These are phyloP conservation scores for Pygocentrus nattereri DNA, from an alignment of 2,797 vertebrate species.

Conservation along the genomic window DNA sequence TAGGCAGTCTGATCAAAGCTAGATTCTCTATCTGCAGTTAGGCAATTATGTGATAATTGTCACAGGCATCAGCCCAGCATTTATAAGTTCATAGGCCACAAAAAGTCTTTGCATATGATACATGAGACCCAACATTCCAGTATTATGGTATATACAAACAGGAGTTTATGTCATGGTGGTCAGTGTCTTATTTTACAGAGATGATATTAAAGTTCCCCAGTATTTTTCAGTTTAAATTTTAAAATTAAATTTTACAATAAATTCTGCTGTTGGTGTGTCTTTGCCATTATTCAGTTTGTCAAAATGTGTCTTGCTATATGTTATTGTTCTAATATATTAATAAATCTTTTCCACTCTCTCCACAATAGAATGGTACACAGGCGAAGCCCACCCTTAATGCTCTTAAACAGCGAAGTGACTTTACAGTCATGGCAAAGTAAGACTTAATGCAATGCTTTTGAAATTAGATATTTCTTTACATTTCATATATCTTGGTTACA, in stretches of 20 bases:
- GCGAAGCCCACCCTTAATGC: slow-evolving; percentile 82
- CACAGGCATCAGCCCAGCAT: too few species aligned
- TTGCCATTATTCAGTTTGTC: neutral
- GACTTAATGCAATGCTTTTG: slow-evolving; percentile 61
- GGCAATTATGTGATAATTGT: too few species aligned
- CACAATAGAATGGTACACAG: slow-evolving; percentile 87
- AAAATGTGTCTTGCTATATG: neutral
- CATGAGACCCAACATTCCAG: neutral
- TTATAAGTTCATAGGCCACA: neutral
- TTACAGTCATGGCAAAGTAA: slow-evolving; percentile 95
- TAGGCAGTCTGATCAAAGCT: too few species aligned
- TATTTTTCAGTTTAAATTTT: neutral
- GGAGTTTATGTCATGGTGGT: neutral
- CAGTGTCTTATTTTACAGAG: neutral
- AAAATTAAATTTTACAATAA: too few species aligned
- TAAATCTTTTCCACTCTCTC: neutral
- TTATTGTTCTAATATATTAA: neutral
- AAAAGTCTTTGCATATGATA: neutral
- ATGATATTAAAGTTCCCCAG: neutral
- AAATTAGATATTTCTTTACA: slow-evolving; percentile 8
- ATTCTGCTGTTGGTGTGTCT: neutral
- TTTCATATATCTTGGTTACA: neutral
- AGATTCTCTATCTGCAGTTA: too few species aligned
- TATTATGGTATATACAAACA: neutral
- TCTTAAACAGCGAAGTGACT: slow-evolving; percentile 91